Percentiles rank a stretch among this genome's conserved stretches.
These are phyloP conservation scores for Stratiolaelaps scimitus DNA, from an alignment of 1,140 invertebrate genomes.

Conservation along the genomic window DNA sequence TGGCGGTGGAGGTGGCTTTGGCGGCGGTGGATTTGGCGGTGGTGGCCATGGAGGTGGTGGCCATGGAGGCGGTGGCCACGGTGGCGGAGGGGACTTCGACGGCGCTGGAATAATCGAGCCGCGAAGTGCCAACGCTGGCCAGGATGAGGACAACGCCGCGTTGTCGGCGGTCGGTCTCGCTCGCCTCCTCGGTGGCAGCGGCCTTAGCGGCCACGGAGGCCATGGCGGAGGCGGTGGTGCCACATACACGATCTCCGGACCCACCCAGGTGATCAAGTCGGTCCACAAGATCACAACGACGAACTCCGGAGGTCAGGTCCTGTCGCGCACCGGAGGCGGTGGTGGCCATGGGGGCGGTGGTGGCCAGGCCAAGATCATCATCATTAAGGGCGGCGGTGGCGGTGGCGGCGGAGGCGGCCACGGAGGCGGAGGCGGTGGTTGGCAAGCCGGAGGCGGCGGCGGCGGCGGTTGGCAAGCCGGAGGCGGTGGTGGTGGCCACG, in stretches of 20 bases:
- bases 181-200: background rate
- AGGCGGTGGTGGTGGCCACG: background rate
- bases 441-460: background rate
- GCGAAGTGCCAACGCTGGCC: background rate
- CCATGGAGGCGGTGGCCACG: background rate
- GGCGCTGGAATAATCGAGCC: slow-evolving; percentile 23
- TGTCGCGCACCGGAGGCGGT: background rate
- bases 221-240: background rate
- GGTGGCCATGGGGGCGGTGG: slow-evolving; percentile 17
- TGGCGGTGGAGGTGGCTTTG: background rate
- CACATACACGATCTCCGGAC: slow-evolving; percentile 23
- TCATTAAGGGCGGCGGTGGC: slow-evolving; percentile 9
- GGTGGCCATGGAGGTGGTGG: background rate
- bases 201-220: slow-evolving; percentile 15
- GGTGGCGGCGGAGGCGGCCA: background rate
- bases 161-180: slow-evolving; percentile 2
- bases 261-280: slow-evolving; percentile 22
- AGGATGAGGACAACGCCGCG: slow-evolving; percentile 22
- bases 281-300: slow-evolving; percentile 25
- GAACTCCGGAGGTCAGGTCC: slow-evolving; percentile 9
- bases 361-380: slow-evolving; percentile 18
- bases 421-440: slow-evolving; percentile 10
- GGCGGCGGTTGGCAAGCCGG: slow-evolving; percentile 19
- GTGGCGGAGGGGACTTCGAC: background rate
- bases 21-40: slow-evolving; percentile 5